These are phyloP conservation scores for Syngnathoides biaculeatus DNA, from an alignment of 2,113 vertebrate genomes.

Conservation along the genomic window DNA sequence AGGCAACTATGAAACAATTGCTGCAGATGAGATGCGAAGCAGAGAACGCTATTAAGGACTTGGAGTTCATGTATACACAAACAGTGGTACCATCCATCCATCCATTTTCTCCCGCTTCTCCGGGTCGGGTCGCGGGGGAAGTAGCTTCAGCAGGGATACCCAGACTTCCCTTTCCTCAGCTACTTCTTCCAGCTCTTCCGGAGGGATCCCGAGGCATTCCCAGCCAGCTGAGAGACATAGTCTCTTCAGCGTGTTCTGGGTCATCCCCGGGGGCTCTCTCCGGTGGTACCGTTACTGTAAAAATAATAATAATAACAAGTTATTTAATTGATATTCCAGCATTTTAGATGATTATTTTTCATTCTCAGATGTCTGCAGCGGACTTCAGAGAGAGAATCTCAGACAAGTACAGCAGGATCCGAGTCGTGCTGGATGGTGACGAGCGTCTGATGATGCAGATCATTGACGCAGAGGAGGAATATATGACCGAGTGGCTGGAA, in stretches of 20 bases:
- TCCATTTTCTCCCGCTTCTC: too few species aligned
- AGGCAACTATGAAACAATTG: slow-evolving; percentile 53
- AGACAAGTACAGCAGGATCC: slow-evolving; percentile 69
- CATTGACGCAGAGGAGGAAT: slow-evolving; percentile 66
- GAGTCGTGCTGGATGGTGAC: slow-evolving; percentile 62
- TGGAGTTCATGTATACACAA: slow-evolving; percentile 63
- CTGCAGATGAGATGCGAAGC: slow-evolving; percentile 59
- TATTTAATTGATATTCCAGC: neutral
- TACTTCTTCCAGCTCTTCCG: too few species aligned
- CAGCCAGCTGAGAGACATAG: too few species aligned
- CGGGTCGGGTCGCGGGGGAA: too few species aligned
- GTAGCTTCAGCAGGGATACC: too few species aligned
- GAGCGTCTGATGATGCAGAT: slow-evolving; percentile 73
- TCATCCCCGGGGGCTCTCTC: too few species aligned
- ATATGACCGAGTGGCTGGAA: slow-evolving; percentile 62
- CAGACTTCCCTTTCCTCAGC: too few species aligned
- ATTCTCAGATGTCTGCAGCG: slow-evolving; percentile 54
- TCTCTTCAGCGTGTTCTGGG: too few species aligned
- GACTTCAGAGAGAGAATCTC: slow-evolving; percentile 60
- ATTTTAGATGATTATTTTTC: neutral
- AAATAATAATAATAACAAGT: neutral
- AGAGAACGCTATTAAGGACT: slow-evolving; percentile 58
- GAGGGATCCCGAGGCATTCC: too few species aligned
- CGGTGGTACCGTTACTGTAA: slow-evolving; percentile 47
- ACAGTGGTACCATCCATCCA: too few species aligned